These are phyloP conservation scores for Rhagonycha lutea DNA, from an alignment of 2,888 invertebrate species.

Conservation along the genomic window DNA sequence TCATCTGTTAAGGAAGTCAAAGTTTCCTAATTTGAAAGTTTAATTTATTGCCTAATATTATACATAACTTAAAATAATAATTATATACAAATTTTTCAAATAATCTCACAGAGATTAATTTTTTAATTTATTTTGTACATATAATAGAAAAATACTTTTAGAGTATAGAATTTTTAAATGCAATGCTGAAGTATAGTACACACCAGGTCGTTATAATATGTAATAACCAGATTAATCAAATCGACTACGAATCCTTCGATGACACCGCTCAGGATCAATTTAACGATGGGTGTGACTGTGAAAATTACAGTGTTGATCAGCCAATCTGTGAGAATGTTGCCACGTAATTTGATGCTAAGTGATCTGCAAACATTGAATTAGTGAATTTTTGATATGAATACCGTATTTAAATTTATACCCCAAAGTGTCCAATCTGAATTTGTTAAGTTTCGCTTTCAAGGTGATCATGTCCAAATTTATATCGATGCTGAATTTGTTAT, in stretches of 20 bases:
- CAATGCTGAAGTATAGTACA: neutral
- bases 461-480: slow-evolving; percentile 9
- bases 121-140: neutral
- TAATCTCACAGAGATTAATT: neutral
- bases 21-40: no score
- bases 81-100: no score
- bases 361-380: neutral
- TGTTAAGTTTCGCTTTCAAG: slow-evolving; percentile 1
- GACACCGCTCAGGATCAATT: neutral
- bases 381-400: neutral
- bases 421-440: slow-evolving; percentile 1
- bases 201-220: neutral
- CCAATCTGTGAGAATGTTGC: neutral
- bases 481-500: slow-evolving; percentile 8
- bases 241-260: neutral
- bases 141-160: neutral
- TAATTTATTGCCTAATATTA: no score
- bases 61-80: no score
- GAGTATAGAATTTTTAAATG: neutral
- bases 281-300: neutral
- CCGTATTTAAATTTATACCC: neutral
- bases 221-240: neutral
- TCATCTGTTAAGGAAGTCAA: no score
- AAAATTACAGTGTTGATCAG: neutral
- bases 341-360: neutral